Conservation (phyloP, 2,888 invertebrate species). For the Lymantria monacha region DNA sequence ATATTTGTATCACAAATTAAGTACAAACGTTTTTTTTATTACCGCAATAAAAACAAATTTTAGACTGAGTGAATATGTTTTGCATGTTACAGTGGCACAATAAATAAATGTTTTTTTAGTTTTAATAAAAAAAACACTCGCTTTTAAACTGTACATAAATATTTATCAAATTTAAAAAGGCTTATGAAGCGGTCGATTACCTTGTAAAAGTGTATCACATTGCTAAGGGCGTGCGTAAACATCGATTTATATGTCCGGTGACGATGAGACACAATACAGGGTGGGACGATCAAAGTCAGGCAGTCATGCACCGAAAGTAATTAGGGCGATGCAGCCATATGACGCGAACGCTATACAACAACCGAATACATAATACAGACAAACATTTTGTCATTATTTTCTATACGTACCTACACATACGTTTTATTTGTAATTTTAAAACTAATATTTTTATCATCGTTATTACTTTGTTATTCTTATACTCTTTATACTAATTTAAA, state of each 20-base stretch:
- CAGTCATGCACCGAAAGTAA: constrained; percentile 36
- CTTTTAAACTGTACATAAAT: constrained; percentile 10
- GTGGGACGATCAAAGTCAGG: constrained; percentile 27
- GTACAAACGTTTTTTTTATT: constrained; percentile 17
- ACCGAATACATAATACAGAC: constrained; percentile 28
- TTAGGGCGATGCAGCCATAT: constrained; percentile 31
- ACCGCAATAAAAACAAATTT: constrained; percentile 14
- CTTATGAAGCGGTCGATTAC: constrained; percentile 14
- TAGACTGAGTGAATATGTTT: constrained; percentile 18
- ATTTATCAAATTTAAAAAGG: constrained; percentile 7
- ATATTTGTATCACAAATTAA: constrained; percentile 7
- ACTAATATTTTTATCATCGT: too few relatives aligned
- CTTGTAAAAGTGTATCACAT: constrained; percentile 8
- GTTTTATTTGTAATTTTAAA: too few relatives aligned
- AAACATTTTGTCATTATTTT: constrained; percentile 30
- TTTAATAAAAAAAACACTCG: constrained; percentile 2
- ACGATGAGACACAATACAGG: constrained; percentile 11
- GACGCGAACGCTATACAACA: constrained; percentile 17
- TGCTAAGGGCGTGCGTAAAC: constrained; percentile 11
- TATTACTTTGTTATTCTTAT: too few relatives aligned
- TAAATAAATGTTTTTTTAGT: not conserved
- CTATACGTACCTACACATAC: too few relatives aligned
- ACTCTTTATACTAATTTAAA: too few relatives aligned
- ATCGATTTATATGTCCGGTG: constrained; percentile 20
- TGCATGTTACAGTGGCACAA: constrained; percentile 12